Conservation (phyloP, 2,888 invertebrate genomes). For the Tetranychus piercei region DNA sequence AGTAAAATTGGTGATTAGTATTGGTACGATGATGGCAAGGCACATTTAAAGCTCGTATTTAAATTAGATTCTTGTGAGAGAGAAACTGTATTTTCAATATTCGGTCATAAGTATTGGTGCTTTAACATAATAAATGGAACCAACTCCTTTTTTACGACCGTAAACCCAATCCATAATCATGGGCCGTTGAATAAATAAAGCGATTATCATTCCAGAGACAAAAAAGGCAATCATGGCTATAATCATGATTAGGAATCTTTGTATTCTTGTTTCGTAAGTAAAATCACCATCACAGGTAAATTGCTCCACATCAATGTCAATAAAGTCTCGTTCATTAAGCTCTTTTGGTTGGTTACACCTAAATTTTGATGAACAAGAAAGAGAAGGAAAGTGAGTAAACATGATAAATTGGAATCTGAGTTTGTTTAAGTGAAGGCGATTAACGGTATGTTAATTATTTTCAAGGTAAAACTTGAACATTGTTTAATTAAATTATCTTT, state of each 20-base stretch:
- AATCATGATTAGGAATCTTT: not conserved
- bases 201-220: not conserved
- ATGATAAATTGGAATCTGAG: not conserved
- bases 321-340: not conserved
- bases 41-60: not conserved
- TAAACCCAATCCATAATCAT: not conserved
- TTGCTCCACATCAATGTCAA: not conserved
- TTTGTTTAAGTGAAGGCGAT: too few relatives aligned
- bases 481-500: not conserved
- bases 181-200: not conserved
- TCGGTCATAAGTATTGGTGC: not conserved
- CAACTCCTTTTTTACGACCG: not conserved
- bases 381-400: not conserved
- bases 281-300: not conserved
- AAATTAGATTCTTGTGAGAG: not conserved
- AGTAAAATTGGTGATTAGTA: not conserved
- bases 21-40: not conserved
- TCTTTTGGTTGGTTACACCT: not conserved
- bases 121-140: slow-evolving; percentile 11
- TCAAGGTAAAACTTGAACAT: not conserved
- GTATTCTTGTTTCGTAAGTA: not conserved
- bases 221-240: not conserved
- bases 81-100: not conserved
- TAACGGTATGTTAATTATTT: not conserved
- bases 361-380: not conserved